Base-by-base conservation (phyloP, 1,140 invertebrate genomes). In the Pseudomyrmex concolor region DNA sequence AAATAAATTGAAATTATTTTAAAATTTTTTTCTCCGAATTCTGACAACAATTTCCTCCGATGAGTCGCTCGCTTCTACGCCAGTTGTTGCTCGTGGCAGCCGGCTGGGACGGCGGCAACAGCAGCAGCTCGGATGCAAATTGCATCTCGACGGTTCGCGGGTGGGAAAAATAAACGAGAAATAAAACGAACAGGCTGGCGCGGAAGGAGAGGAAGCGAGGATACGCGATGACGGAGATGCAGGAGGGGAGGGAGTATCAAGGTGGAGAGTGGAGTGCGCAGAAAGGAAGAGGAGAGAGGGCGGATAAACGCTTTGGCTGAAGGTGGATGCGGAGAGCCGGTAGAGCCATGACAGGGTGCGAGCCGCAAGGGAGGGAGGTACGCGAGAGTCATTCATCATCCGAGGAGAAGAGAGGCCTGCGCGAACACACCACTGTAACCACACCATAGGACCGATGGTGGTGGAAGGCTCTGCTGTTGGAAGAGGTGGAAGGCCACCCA, bases 401-500 rank as follows among this genome's bases (percentile, higher is more conserved):
- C 73, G 73, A 64, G 54, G 84, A 84, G 88, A 83, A 82, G 84
- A 87, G 84, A 83, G 67, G 71, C 57, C 78, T 77, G 84, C 19
- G 76, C 70, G 84, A 67, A 72, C 70, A 72, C 70, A 83, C 54
- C 62, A 59, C 68, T 50, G 57, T 64, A 70, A 19, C 54, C 68
- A 55, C 43, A 45, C 34, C 55, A 43, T 64, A 50, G 76, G n/a
- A 62, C 19, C 63, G 60, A 57, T 76, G 84, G 45, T 48, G 64
- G 84, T 74, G 60, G 82, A 83, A 82, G 84, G 81, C 54, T 45
- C 54, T 71, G 80, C 48, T 50, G 73, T 84, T 87, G 59, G 86
- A 83, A 48, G 89, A 77, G 63, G 73, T 81, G 85, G 88, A 62
- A 84, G 91, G 89, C 91, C 91, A 92, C 91, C 91, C 91, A 92